Conservation (phyloP, 2,888 invertebrate genomes). For the Caenorhabditis sp. region DNA sequence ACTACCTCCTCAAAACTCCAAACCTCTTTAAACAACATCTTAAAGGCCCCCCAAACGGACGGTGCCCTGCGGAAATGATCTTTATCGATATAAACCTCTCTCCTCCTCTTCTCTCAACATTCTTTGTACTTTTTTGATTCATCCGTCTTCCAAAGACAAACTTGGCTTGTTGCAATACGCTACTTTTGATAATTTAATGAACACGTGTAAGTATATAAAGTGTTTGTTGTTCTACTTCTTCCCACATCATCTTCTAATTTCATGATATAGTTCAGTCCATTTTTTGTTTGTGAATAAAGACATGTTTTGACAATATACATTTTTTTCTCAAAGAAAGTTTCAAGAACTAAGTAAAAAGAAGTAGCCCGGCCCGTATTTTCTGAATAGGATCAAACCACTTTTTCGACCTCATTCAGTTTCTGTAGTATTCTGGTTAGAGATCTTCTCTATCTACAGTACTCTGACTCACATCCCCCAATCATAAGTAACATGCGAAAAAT, state of each 20-base stretch:
- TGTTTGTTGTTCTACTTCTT: neutral
- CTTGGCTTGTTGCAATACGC: conserved; percentile 25
- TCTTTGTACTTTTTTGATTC: conserved; percentile 5
- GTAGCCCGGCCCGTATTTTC: no score
- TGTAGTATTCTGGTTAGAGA: no score
- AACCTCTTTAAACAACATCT: neutral
- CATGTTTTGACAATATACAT: neutral
- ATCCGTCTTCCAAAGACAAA: conserved; percentile 23
- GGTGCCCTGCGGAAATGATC: conserved; percentile 32
- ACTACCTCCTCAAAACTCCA: conserved; percentile 21
- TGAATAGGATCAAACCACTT: no score
- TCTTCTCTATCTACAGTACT: no score
- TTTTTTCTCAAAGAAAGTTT: no score
- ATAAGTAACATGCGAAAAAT: neutral
- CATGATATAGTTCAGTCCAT: neutral
- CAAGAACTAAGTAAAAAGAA: no score
- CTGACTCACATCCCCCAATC: no score
- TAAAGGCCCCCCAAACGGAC: conserved; percentile 12
- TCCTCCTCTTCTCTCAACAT: conserved; percentile 1
- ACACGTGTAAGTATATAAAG: neutral
- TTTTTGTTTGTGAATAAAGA: neutral
- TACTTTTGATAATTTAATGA: neutral
- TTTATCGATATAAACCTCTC: conserved; percentile 9
- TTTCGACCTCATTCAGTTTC: no score
- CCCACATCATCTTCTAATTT: neutral